Base-by-base conservation (phyloP, 1,140 invertebrate species). In the Euglossa dilemma region DNA sequence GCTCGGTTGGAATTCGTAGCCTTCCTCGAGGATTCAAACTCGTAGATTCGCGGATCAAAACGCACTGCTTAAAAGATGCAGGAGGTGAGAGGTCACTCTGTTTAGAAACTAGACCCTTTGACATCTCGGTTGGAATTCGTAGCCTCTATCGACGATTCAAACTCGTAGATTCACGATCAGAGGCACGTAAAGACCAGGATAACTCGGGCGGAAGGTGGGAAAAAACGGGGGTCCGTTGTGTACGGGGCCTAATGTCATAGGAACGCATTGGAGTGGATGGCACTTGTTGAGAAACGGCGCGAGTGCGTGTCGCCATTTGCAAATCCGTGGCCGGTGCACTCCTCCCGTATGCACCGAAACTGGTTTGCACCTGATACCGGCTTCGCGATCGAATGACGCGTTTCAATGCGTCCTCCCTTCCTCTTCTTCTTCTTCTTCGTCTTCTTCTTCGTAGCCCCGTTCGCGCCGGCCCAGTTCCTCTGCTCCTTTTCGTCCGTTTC, bases 321-420 rank as follows among this genome's bases (percentile, higher is more conserved):
- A 88, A 89, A 92, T 91, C 85, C 74, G 25, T 18, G 56, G 81
- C 80, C 85, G 85, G 84, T 87, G 72, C 56, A 59, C 75, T 74
- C 64, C 77, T 87, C 57, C 72, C 86, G 69, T 84, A 85, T 88
- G 88, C 88, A 85, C 85, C 85, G 84, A 92, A 94, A 93, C 93
- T 92, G 93, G 93, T 94, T 94, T 94, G 93, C 93, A 94, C 93
- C 92, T 94, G 93, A 94, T 93, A 93, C 93, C 89, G 83, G 83
- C 86, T 85, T 91, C 85, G 90, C 88, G 92, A 94, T 94, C 92
- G 91, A 92, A 93, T 94, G 93, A 93, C 92, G 93, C 91, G 90
- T 92, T 93, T 93, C 91, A 93, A 92, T 93, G 91, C 91, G 73
- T 72, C 71, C 78, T 79, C 61, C 47, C 43, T 47, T 87, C 84